Evolutionary conservation across 2,888 invertebrate species (phyloP).

Genomic region (Apodemia hepburni): DNA sequence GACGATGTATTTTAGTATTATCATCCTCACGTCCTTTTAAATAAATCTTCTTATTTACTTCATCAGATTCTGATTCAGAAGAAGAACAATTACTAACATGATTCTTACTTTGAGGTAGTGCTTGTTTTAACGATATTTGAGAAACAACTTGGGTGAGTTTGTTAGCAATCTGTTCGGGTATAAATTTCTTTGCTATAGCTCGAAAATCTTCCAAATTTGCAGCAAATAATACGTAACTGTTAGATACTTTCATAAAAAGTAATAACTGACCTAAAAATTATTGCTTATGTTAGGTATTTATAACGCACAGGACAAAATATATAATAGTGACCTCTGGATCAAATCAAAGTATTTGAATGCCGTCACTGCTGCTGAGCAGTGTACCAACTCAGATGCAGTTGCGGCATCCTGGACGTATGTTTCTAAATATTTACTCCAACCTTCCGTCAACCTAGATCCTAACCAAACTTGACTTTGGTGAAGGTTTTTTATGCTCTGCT

Average conservation of each 20-base stretch:
- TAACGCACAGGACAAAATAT: too few relatives aligned
- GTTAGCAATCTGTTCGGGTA: conserved; percentile 38
- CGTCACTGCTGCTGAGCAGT: too few relatives aligned
- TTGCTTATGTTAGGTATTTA: background rate
- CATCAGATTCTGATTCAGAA: background rate
- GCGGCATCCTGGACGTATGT: too few relatives aligned
- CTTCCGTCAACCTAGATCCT: too few relatives aligned
- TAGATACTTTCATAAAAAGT: conserved; percentile 11
- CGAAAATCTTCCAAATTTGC: conserved; percentile 47
- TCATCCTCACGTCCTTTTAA: background rate
- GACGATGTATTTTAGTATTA: background rate
- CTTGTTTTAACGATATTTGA: conserved; percentile 19
- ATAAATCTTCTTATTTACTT: background rate
- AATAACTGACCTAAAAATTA: conserved; percentile 25
- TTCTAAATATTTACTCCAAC: too few relatives aligned
- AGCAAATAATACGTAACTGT: conserved; percentile 40
- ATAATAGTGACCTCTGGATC: too few relatives aligned
- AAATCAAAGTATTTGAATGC: too few relatives aligned
- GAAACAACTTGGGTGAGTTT: conserved; percentile 39
- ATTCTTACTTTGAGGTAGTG: conserved; percentile 8
- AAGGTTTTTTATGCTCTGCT: too few relatives aligned
- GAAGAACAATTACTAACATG: conserved; percentile 6
- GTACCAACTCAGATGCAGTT: too few relatives aligned
- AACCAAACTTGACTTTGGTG: too few relatives aligned
- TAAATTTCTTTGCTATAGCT: conserved; percentile 41